Base-by-base conservation (phyloP, 1,140 invertebrate species). In the Archivesica marissinica region DNA sequence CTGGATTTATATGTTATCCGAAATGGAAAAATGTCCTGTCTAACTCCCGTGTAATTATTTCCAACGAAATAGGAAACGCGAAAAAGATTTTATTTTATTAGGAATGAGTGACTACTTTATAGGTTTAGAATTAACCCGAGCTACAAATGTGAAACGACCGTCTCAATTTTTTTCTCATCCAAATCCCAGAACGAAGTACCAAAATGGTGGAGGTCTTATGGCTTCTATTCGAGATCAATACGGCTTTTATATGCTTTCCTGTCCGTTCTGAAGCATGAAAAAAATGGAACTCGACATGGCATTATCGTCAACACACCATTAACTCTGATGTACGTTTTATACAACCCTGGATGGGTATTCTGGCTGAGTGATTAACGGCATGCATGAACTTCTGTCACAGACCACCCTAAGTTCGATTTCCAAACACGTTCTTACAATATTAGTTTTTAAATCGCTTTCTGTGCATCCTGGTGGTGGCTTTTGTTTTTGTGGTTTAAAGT, bases 81-180 rank as follows among this genome's bases (percentile, higher is more conserved):
- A 47, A 79, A 79, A 79, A 79, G 35, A 79, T 79, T 79, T 79
- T 15, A 50, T 79, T 79, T 79, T 79, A 79, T 79, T 44, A 30
- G 77, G 61, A 50, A 66, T 50, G 61, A 66, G 77, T 79, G 77
- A 66, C 77, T 79, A n/a, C 38, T 79, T 79, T 79, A 79, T 79
- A 79, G 39, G 47, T 61, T 79, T 50, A 44, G 77, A 79, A 79
- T 79, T 79, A 79, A 52, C 59, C 41, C 28, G n/a, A 61, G 30
- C 59, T 61, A 79, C 44, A 64, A 47, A 59, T 59, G 25, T 23
- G 72, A 33, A 56, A 76, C 50, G 38, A 38, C 47, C 52, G 33
- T 76, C 44, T 75, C 47, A 9, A 47, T 75, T 54, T 75, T 52
- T 76, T 38, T 76, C 74, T 56, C 38, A n/a, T 59, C 28, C 17